Base-by-base conservation (phyloP, 2,113 vertebrate genomes). In the Myotis brandtii region DNA sequence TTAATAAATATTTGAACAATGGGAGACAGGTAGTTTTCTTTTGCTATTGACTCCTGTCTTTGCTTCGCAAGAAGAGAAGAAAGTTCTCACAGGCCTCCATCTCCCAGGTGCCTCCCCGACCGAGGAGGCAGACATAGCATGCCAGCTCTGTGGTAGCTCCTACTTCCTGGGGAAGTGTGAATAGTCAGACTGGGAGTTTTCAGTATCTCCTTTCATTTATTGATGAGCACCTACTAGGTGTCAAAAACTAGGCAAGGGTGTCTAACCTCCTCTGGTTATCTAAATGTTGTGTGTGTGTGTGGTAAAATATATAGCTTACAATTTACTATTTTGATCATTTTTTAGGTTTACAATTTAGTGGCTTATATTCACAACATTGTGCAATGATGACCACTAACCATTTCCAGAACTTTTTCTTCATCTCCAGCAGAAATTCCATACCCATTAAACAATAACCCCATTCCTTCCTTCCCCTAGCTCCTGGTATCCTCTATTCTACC, bases 31-130 rank as follows among this genome's bases (percentile, higher is more conserved):
- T 62, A 69, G 50, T 82, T 90, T 80, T 40, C 30, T 89, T 59
- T n/a, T 81, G 76, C 66, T 54, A 14, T 11, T 52, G 59, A 54
- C 43, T 84, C 48, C n/a, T 87, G 12, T 52, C 40, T 67, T 88
- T 92, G 37, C 84, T 87, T 73, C n/a, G 12, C 54, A 56, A 79
- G 77, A 91, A 67, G 30, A 87, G 59, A 86, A 92, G 56, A 50
- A 66, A 84, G 5, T 73, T 83, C 43, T 75, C 13, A 86, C 75
- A 76, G 30, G 18, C 20, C 52, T 52, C 75, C n/a, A 12, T 64
- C 27, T 70, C 46, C 46, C 37, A 91, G 43, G 32, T 10, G 6
- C 37, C 64, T 27, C 54, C 37, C 11, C 40, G 52, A 46, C 23
- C 13, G 12, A 88, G 67, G 70, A 34, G 40, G 48, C 25, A 43